Percentiles rank a stretch among this genome's conserved stretches.
These are phyloP conservation scores for Macrosteles quadrilineatus DNA, from an alignment of 1,140 invertebrate genomes.

Conservation along the genomic window DNA sequence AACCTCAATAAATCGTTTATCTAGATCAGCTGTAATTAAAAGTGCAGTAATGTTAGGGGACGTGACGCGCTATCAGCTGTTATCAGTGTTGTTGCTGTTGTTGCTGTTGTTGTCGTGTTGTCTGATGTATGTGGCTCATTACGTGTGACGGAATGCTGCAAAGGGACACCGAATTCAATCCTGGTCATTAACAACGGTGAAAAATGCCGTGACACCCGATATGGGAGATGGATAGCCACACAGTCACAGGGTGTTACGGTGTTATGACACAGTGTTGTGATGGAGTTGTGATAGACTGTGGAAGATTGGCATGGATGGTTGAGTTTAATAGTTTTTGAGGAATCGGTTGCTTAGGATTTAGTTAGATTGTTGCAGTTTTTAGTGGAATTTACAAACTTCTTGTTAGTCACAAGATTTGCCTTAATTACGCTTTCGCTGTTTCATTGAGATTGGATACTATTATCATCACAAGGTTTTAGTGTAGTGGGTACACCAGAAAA, in stretches of 20 bases:
- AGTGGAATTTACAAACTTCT: too few relatives aligned
- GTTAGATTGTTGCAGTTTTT: too few relatives aligned
- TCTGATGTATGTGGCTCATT: neutral
- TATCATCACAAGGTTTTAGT: too few relatives aligned
- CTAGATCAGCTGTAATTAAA: neutral
- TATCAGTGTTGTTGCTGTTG: neutral
- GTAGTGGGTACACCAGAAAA: too few relatives aligned
- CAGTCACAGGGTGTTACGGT: neutral
- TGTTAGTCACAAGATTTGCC: too few relatives aligned
- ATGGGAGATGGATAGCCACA: too few relatives aligned
- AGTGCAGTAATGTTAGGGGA: neutral
- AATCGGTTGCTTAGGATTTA: too few relatives aligned
- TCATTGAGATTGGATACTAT: too few relatives aligned
- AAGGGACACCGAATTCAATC: neutral
- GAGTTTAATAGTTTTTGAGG: too few relatives aligned
- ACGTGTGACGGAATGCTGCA: neutral
- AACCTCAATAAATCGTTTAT: neutral
- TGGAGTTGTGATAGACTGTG: neutral
- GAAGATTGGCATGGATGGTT: too few relatives aligned
- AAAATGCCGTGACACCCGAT: neutral
- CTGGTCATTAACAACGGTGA: neutral
- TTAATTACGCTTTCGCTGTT: too few relatives aligned
- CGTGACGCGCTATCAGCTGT: neutral
- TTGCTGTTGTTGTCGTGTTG: neutral
- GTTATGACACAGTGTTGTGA: neutral